Percentiles rank a stretch among this genome's conserved stretches.
phyloP scores from a whole-genome alignment of 2,797 vertebrate genomes.

The Notolabrus celidotus region DNA sequence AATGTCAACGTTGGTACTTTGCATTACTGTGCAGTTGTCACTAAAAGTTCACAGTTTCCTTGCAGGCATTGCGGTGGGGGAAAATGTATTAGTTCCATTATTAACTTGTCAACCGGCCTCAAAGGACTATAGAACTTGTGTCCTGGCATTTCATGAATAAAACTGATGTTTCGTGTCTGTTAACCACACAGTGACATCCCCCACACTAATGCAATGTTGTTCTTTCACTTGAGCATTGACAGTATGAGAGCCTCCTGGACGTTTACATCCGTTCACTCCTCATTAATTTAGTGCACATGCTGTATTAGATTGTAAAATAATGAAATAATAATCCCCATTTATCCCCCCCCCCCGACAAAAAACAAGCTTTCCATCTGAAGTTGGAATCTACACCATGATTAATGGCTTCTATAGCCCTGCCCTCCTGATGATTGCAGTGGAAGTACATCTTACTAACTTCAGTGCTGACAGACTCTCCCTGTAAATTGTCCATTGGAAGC shows the following conservation, averaged over 20 bases:
- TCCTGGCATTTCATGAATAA: constrained; percentile 11
- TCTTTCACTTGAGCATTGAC: background rate
- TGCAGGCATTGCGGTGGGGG: background rate
- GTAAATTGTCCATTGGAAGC: constrained; percentile 28
- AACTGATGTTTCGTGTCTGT: background rate
- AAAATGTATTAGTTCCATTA: constrained; percentile 4
- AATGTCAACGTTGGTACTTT: background rate
- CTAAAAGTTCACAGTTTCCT: background rate
- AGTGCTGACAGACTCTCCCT: constrained; percentile 8
- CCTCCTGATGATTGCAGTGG: constrained; percentile 4
- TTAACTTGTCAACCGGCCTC: constrained; percentile 3
- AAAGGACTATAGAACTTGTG: background rate
- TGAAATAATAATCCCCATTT: background rate
- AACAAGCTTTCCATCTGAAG: constrained; percentile 7
- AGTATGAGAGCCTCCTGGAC: background rate
- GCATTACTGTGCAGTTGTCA: background rate
- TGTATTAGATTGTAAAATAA: constrained; percentile 1
- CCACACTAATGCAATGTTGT: constrained; percentile 5
- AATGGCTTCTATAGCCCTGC: constrained; percentile 17
- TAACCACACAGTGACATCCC: constrained; percentile 15
- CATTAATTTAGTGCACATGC: background rate
- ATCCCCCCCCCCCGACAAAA: constrained; percentile 1
- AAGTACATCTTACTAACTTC: constrained; percentile 25
- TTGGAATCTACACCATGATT: constrained; percentile 20
- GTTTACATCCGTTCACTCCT: constrained; percentile 8